Evolutionary conservation across 2,113 vertebrate genomes (phyloP), one percentile per base, ranked within the genome.

Genomic region (Alligator mississippiensis): DNA sequence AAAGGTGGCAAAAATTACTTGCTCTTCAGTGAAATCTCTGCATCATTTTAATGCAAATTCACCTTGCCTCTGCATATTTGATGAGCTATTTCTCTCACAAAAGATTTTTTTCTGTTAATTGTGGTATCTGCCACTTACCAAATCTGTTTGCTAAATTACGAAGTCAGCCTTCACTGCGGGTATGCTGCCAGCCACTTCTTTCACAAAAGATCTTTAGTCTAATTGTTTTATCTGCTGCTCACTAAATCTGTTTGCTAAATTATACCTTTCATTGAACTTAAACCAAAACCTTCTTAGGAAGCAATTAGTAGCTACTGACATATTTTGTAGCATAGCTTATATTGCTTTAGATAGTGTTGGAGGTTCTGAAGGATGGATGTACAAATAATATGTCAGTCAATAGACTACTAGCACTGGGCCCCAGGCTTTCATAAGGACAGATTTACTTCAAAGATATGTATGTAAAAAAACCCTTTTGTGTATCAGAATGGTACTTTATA

Each of bases 161-260:
- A 97, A 97, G 96, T 97, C 97, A 97, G 84, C 84, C 63, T 97
- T 96, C 84, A 4, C 90, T 91, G 84, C 1, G 82, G 82, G 92
- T 91, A 77, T 88, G 59, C 93, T 93, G 59, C 82, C 94, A 97
- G 64, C 30, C 80, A 92, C 86, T 97, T 96, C 81, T 94, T 96
- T 94, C 90, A 96, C 82, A 95, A 96, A 97, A 93, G 91, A 97
- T 95, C 91, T 97, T 96, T 95, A 92, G 85, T 89, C 94, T 98
- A 97, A 97, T 97, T 97, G 96, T 96, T 98, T 98, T 98, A 97
- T 98, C 95, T 97, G 84, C 82, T 92, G 79, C 96, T 96, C 95
- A 91, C 96, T 97, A 96, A 97, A 97, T 96, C 79, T 97, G 84
- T 95, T 97, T 95, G 90, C 93, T 97, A 97, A 98, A 97, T 98